Evolutionary conservation across 2,888 invertebrate genomes (phyloP).

Genomic region (Tupiocoris notatus): DNA sequence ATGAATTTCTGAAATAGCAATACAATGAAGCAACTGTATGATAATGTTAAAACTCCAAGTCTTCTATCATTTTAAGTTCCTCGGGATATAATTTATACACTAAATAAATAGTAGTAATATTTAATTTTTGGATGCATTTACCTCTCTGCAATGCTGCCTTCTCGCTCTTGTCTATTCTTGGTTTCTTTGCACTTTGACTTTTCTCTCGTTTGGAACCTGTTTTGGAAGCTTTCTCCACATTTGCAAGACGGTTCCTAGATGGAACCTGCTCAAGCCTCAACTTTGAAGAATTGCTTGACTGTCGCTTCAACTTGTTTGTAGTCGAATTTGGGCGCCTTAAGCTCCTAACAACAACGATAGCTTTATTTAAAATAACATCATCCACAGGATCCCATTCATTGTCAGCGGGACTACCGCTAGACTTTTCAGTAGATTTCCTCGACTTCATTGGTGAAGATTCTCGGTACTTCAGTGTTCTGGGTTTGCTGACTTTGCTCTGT

Average conservation of each 20-base stretch:
- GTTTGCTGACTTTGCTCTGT: slow-evolving; percentile 41
- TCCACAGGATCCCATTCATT: slow-evolving; percentile 47
- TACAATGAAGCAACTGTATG: no score
- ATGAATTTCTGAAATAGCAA: not conserved
- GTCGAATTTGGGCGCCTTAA: slow-evolving; percentile 27
- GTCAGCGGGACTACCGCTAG: slow-evolving; percentile 39
- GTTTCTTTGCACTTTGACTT: slow-evolving; percentile 38
- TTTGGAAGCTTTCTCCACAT: slow-evolving; percentile 35
- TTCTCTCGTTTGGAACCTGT: slow-evolving; percentile 35
- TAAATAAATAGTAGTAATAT: no score
- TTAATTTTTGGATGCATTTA: not conserved
- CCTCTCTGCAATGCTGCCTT: slow-evolving; percentile 12
- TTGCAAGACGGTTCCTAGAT: slow-evolving; percentile 11
- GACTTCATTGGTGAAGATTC: slow-evolving; percentile 31
- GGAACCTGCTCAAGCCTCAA: slow-evolving; percentile 31
- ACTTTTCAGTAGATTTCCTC: slow-evolving; percentile 41
- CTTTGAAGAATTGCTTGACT: slow-evolving; percentile 34
- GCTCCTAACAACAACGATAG: slow-evolving; percentile 41
- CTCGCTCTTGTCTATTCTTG: slow-evolving; percentile 35
- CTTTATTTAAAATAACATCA: slow-evolving; percentile 40
- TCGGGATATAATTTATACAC: no score
- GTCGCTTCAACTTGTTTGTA: slow-evolving; percentile 40
- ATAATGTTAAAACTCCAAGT: no score
- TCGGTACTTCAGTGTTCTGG: slow-evolving; percentile 20
- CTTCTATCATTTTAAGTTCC: no score